Percentiles rank a stretch among this genome's conserved stretches.
Conservation (phyloP, 2,797 vertebrate species). For the Spea hammondii region DNA sequence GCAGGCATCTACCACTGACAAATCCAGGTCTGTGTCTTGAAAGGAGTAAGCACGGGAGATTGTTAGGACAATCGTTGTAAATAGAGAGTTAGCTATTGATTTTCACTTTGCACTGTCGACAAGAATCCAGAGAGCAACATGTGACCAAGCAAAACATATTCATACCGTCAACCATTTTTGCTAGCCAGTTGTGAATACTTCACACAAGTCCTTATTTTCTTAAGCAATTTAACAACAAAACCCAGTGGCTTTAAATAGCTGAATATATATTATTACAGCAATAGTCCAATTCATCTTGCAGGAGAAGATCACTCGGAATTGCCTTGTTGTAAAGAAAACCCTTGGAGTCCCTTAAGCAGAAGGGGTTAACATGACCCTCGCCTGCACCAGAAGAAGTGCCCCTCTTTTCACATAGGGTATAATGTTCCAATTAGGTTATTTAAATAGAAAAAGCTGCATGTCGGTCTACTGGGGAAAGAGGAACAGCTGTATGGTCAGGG, state of each 20-base stretch:
- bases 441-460: too few species aligned
- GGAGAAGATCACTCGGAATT: too few species aligned
- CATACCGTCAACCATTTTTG: slow-evolving; percentile 1
- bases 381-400: too few species aligned
- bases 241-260: slow-evolving; percentile 2
- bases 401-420: too few species aligned
- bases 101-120: slow-evolving; percentile 29
- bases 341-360: too few species aligned
- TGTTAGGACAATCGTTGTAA: slow-evolving; percentile 18
- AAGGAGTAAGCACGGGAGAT: not conserved
- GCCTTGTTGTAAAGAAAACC: too few species aligned
- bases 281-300: too few species aligned
- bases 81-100: slow-evolving; percentile 30
- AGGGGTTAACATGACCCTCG: too few species aligned
- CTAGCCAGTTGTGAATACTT: not conserved
- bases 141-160: slow-evolving; percentile 14
- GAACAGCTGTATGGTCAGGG: too few species aligned
- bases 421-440: too few species aligned
- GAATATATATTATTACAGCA: too few species aligned
- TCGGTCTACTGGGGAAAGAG: too few species aligned
- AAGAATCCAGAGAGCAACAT: slow-evolving; percentile 14
- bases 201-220: not conserved
- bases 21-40: not conserved
- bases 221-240: slow-evolving; percentile 6
- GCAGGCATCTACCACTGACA: not conserved